Evolutionary conservation across 2,888 invertebrate species (phyloP).

Genomic region (Clistopyga incitator): DNA sequence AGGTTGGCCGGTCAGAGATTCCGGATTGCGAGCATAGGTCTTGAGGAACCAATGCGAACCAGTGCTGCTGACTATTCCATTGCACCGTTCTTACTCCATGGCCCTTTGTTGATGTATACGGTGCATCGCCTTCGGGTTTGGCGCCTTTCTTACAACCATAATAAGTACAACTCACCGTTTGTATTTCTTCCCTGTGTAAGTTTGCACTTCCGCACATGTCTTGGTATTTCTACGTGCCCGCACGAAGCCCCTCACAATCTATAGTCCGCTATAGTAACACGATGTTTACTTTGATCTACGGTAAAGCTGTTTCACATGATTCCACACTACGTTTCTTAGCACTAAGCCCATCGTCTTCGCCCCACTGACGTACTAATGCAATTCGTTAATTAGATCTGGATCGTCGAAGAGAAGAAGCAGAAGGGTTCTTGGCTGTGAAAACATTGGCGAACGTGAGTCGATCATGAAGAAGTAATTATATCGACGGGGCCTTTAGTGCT

Average conservation of each 20-base stretch:
- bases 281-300: constrained; percentile 53
- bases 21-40: constrained; percentile 34
- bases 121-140: constrained; percentile 34
- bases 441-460: constrained; percentile 71
- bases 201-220: constrained; percentile 44
- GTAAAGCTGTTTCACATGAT: constrained; percentile 28
- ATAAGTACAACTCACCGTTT: constrained; percentile 25
- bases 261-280: constrained; percentile 20
- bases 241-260: background rate
- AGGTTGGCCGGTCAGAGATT: constrained; percentile 4
- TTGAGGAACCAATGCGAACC: constrained; percentile 31
- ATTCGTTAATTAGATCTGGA: constrained; percentile 74
- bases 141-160: constrained; percentile 24
- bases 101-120: background rate
- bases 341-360: constrained; percentile 31
- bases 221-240: constrained; percentile 5
- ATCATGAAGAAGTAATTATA: constrained; percentile 65
- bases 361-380: constrained; percentile 70
- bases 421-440: constrained; percentile 68
- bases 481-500: background rate
- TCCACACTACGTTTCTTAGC: background rate
- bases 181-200: constrained; percentile 19
- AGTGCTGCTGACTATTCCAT: constrained; percentile 16
- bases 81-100: constrained; percentile 12
- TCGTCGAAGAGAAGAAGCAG: constrained; percentile 27